phyloP scores from a whole-genome alignment of 2,797 vertebrate genomes.

The Discoglossus pictus region DNA sequence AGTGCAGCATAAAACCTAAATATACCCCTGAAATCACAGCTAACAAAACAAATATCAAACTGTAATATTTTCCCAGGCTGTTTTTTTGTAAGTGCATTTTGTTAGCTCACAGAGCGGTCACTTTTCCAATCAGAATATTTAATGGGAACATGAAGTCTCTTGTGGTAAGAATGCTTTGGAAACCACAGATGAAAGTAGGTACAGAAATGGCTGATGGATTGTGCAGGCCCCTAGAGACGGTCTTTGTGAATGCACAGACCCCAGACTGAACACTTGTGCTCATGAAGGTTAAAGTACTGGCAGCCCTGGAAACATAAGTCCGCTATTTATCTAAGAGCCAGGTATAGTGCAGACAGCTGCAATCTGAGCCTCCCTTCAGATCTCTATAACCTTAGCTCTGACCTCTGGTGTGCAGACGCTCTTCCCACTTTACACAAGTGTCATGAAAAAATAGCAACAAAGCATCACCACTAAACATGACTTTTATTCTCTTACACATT shows the following conservation, averaged over 20 bases:
- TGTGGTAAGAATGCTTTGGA: slow-evolving; percentile 26
- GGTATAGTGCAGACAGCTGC: slow-evolving; percentile 56
- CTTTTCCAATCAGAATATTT: slow-evolving; percentile 41
- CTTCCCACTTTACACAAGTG: slow-evolving; percentile 5
- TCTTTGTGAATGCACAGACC: slow-evolving; percentile 31
- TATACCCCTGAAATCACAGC: slow-evolving; percentile 16
- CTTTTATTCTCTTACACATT: too few relatives aligned
- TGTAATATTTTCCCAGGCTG: slow-evolving; percentile 28
- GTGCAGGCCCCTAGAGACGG: slow-evolving; percentile 42
- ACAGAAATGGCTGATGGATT: slow-evolving; percentile 48
- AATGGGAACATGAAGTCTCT: slow-evolving; percentile 35
- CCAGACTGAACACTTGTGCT: slow-evolving; percentile 51
- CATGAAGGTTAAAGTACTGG: slow-evolving; percentile 58
- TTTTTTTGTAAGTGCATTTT: slow-evolving; percentile 7
- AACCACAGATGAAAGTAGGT: slow-evolving; percentile 12
- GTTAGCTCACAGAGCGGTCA: slow-evolving; percentile 31
- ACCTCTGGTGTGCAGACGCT: slow-evolving; percentile 35
- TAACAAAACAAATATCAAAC: too few relatives aligned
- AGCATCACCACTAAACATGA: not conserved
- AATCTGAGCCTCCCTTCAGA: slow-evolving; percentile 43
- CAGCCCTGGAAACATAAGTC: slow-evolving; percentile 57
- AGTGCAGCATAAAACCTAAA: too few relatives aligned
- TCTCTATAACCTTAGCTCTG: slow-evolving; percentile 50
- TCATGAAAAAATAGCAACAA: slow-evolving; percentile 10
- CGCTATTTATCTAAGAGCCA: slow-evolving; percentile 58